A percentile compares a stretch with the other conserved stretches of the same genome.
Evolutionary conservation across 2,113 vertebrate species (phyloP).

Genomic region (Ictalurus furcatus): DNA sequence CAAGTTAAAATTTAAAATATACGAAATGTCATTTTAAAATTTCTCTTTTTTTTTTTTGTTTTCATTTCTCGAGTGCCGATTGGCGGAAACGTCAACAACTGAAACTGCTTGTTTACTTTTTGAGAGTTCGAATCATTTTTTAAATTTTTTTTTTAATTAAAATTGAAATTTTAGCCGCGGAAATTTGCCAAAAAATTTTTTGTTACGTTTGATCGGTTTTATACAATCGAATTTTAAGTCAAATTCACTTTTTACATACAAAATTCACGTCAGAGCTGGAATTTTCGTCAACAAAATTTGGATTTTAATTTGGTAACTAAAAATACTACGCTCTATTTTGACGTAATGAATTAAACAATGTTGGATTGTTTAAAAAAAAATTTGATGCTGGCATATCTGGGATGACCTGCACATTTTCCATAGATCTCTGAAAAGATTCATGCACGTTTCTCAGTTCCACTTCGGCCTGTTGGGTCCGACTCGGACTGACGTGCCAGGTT

Average conservation of each 20-base stretch:
- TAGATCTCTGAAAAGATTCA: constrained; percentile 19
- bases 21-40: neutral
- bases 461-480: neutral
- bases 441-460: neutral
- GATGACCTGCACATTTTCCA: neutral
- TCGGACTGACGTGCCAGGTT: constrained; percentile 6
- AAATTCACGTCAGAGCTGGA: neutral
- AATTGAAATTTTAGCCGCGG: neutral
- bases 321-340: too few relatives aligned
- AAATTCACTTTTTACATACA: too few relatives aligned
- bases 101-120: neutral
- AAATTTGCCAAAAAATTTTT: neutral
- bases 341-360: too few relatives aligned
- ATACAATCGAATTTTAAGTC: too few relatives aligned
- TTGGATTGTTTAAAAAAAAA: neutral
- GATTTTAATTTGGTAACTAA: too few relatives aligned
- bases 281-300: too few relatives aligned
- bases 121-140: too few relatives aligned
- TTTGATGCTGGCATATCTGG: neutral
- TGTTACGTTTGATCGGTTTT: too few relatives aligned
- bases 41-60: too few relatives aligned
- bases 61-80: neutral
- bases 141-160: too few relatives aligned
- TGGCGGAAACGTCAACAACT: neutral
- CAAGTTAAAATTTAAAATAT: neutral